Evolutionary conservation across 2,797 vertebrate species (phyloP).

Genomic region (Natrix natrix): DNA sequence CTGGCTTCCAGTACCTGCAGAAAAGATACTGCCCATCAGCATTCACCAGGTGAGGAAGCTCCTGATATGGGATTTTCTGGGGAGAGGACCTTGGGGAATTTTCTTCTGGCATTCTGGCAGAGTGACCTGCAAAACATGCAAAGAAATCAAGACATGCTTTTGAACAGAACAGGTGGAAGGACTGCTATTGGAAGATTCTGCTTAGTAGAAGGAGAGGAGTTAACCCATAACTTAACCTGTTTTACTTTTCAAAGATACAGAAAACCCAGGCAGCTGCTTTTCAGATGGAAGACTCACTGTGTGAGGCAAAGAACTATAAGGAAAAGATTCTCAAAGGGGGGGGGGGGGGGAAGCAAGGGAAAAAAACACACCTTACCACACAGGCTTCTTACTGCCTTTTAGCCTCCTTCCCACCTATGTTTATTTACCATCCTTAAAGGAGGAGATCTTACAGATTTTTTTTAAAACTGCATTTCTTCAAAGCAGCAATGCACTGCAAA

Average conservation of each 20-base stretch:
- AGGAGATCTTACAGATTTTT: constrained; percentile 53
- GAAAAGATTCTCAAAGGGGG: constrained; percentile 25
- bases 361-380: constrained; percentile 35
- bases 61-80: constrained; percentile 81
- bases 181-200: not conserved
- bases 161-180: constrained; percentile 6
- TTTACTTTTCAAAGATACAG: constrained; percentile 38
- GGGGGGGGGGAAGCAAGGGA: not conserved
- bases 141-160: constrained; percentile 49
- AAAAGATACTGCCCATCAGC: constrained; percentile 90
- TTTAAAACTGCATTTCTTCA: not conserved
- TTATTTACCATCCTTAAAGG: constrained; percentile 69
- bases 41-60: constrained; percentile 87
- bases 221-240: constrained; percentile 22
- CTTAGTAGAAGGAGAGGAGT: constrained; percentile 18
- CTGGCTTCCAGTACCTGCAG: constrained; percentile 93
- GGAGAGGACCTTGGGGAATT: constrained; percentile 81
- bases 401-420: constrained; percentile 65
- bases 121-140: constrained; percentile 60
- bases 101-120: constrained; percentile 86
- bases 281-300: constrained; percentile 25
- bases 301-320: not conserved
- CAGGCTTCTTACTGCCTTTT: constrained; percentile 52
- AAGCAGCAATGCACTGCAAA: constrained; percentile 70
- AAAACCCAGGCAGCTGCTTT: constrained; percentile 37